These are phyloP conservation scores for Ageneiosus marmoratus DNA, from an alignment of 2,113 vertebrate species.

Conservation along the genomic window DNA sequence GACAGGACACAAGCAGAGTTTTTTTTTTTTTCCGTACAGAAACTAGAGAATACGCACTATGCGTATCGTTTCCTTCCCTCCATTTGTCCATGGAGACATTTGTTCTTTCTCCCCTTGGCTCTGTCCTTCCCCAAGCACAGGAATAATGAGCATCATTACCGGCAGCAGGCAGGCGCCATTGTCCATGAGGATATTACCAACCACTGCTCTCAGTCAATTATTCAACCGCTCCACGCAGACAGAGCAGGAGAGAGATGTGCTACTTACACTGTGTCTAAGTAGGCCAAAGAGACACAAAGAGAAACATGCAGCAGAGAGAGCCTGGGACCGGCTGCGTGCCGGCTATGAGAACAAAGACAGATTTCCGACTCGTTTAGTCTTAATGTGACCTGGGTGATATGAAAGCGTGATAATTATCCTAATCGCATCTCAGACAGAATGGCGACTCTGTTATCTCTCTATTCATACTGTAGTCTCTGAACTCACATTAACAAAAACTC, in stretches of 20 bases:
- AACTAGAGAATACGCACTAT: slow-evolving; percentile 12
- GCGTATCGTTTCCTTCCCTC: slow-evolving; percentile 30
- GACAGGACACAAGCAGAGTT: not conserved
- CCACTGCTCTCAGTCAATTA: slow-evolving; percentile 54
- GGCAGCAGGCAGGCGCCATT: slow-evolving; percentile 47
- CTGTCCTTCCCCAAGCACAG: slow-evolving; percentile 42
- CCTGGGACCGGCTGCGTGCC: not conserved
- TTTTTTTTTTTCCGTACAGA: not conserved
- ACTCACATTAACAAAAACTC: not conserved
- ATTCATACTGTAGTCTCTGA: not conserved
- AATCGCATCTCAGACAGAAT: not conserved
- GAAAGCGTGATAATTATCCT: slow-evolving; percentile 8
- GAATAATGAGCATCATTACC: slow-evolving; percentile 60
- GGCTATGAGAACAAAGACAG: slow-evolving; percentile 15
- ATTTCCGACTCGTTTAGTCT: slow-evolving; percentile 5
- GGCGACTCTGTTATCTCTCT: not conserved
- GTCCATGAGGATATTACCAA: slow-evolving; percentile 56
- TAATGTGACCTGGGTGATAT: not conserved
- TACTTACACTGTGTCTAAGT: slow-evolving; percentile 75
- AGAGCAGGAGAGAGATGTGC: slow-evolving; percentile 61
- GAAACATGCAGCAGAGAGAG: slow-evolving; percentile 58
- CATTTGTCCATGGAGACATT: slow-evolving; percentile 8
- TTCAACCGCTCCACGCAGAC: slow-evolving; percentile 43
- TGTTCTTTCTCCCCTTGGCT: slow-evolving; percentile 17
- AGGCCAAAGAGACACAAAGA: slow-evolving; percentile 75